Percentiles rank a stretch among this genome's conserved stretches.
Conservation (phyloP, 1,140 invertebrate genomes). For the Drosophila repleta region DNA sequence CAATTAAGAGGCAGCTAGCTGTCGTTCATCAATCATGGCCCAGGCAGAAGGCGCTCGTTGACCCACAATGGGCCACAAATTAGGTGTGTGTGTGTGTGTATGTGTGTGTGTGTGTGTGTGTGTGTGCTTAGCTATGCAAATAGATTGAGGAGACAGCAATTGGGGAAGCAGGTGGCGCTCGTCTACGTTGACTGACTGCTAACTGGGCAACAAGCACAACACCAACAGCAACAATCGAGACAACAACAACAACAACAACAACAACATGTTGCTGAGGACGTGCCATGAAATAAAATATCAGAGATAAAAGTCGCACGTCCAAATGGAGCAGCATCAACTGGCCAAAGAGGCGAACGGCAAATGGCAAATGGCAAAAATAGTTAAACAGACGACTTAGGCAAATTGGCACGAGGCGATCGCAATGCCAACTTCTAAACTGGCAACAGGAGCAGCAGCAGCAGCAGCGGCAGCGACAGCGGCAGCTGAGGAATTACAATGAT, state of each 20-base stretch:
- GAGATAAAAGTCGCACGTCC: constrained; percentile 45
- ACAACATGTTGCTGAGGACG: constrained; percentile 21
- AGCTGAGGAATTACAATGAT: constrained; percentile 73
- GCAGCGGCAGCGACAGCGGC: constrained; percentile 51
- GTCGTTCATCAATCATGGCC: constrained; percentile 42
- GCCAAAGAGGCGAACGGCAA: constrained; percentile 16
- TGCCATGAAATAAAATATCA: constrained; percentile 56
- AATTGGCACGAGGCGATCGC: constrained; percentile 58
- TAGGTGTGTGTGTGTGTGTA: constrained; percentile 9
- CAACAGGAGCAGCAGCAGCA: not conserved
- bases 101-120: constrained; percentile 6
- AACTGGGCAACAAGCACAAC: constrained; percentile 35
- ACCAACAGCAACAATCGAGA: constrained; percentile 9
- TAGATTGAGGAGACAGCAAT: constrained; percentile 9
- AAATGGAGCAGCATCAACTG: constrained; percentile 28
- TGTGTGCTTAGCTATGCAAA: constrained; percentile 9
- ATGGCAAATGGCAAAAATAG: constrained; percentile 63
- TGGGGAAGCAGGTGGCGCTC: constrained; percentile 31
- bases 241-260: constrained; percentile 15
- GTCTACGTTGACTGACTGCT: constrained; percentile 39
- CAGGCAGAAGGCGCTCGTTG: constrained; percentile 10
- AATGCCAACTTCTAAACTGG: constrained; percentile 6
- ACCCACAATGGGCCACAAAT: constrained; percentile 36
- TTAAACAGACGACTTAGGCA: constrained; percentile 76
- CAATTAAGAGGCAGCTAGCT: constrained; percentile 40